Conservation (phyloP, 2,113 vertebrate genomes). For the Pipra filicauda region DNA sequence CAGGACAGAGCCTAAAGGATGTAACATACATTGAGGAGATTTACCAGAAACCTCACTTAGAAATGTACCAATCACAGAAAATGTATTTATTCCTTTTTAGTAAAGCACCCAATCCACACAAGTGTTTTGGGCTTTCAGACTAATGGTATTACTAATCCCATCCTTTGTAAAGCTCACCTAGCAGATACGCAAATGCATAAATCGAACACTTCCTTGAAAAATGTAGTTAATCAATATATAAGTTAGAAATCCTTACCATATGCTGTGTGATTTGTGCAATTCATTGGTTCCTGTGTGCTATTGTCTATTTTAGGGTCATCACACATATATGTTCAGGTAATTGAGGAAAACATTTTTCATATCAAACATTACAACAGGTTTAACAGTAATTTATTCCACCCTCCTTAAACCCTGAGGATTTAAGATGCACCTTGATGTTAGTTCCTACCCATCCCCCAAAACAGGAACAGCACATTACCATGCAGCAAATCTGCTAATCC, state of each 20-base stretch:
- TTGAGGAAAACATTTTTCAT: conserved; percentile 76
- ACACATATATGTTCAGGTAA: conserved; percentile 84
- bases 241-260: conserved; percentile 81
- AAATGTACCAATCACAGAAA: not conserved
- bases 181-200: not conserved
- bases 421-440: conserved; percentile 20
- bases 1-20: conserved; percentile 34
- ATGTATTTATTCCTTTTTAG: not conserved
- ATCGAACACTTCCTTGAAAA: not conserved
- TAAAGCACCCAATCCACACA: conserved; percentile 10
- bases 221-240: not conserved
- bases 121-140: not conserved
- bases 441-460: conserved; percentile 1
- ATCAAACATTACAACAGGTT: conserved; percentile 22
- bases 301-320: conserved; percentile 89
- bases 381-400: conserved; percentile 30
- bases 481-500: conserved; percentile 54
- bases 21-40: not conserved
- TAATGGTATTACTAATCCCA: not conserved
- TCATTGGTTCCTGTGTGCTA: conserved; percentile 91
- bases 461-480: conserved; percentile 25
- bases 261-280: conserved; percentile 85
- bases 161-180: not conserved
- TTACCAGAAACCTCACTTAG: conserved; percentile 22
- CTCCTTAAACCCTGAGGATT: conserved; percentile 20